Percentiles rank a stretch among this genome's conserved stretches.
phyloP scores from a whole-genome alignment of 2,113 vertebrate species.

The Callaeas wilsoni region DNA sequence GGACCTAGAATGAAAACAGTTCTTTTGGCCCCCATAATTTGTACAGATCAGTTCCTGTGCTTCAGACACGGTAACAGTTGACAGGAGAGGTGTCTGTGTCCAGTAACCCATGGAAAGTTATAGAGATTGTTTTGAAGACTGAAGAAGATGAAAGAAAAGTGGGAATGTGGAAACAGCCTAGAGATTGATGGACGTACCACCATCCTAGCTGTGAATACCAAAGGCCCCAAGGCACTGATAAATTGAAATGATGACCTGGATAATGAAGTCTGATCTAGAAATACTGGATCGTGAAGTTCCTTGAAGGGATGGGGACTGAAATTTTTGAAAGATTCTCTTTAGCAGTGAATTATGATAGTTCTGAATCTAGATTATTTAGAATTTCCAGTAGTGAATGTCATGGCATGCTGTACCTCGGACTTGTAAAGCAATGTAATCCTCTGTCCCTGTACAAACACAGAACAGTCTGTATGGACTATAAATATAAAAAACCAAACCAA shows the following conservation, averaged over 20 bases:
- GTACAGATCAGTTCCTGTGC: background rate
- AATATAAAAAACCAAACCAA: background rate
- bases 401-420: background rate
- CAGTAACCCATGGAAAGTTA: background rate
- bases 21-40: background rate
- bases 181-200: slow-evolving; percentile 55
- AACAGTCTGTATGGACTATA: background rate
- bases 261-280: slow-evolving; percentile 59
- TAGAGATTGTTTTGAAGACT: background rate
- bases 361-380: slow-evolving; percentile 23
- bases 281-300: slow-evolving; percentile 12
- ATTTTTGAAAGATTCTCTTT: slow-evolving; percentile 11
- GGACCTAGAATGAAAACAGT: background rate
- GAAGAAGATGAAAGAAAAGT: slow-evolving; percentile 29
- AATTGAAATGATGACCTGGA: slow-evolving; percentile 62
- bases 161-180: background rate
- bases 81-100: background rate
- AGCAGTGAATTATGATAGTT: slow-evolving; percentile 25
- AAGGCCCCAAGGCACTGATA: slow-evolving; percentile 44
- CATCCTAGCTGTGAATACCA: slow-evolving; percentile 21
- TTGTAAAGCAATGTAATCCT: background rate
- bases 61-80: background rate
- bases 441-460: background rate
- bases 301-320: slow-evolving; percentile 8
- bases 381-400: slow-evolving; percentile 18